These are phyloP conservation scores for Eurytoma californica DNA, from an alignment of 2,888 invertebrate genomes.

Conservation along the genomic window DNA sequence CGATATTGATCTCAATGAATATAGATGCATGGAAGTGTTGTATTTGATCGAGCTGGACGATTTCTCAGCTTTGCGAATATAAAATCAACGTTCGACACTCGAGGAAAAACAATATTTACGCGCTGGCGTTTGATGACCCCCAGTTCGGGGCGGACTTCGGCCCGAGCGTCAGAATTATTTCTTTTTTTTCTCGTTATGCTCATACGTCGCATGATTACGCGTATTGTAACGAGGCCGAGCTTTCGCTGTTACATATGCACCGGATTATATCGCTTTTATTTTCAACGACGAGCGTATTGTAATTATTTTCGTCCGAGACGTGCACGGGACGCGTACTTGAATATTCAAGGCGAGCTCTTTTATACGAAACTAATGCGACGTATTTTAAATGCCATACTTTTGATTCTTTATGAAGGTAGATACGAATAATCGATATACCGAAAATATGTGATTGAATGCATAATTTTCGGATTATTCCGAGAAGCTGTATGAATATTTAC, in stretches of 20 bases:
- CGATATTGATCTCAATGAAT: conserved; percentile 69
- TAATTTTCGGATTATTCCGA: conserved; percentile 23
- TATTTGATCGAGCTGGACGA: background rate
- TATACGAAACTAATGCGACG: conserved; percentile 28
- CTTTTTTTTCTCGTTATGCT: conserved; percentile 50
- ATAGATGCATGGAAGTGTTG: conserved; percentile 60
- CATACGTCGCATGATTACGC: conserved; percentile 66
- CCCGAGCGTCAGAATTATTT: conserved; percentile 45
- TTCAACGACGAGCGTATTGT: conserved; percentile 27
- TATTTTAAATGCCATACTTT: conserved; percentile 35
- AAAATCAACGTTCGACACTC: conserved; percentile 10
- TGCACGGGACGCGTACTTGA: conserved; percentile 10
- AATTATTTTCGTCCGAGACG: conserved; percentile 13
- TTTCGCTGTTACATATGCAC: conserved; percentile 41
- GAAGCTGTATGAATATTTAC: conserved; percentile 17
- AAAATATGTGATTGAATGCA: conserved; percentile 24
- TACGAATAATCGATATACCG: conserved; percentile 41
- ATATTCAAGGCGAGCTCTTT: conserved; percentile 37
- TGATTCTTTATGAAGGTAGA: conserved; percentile 25
- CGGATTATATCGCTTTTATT: conserved; percentile 58
- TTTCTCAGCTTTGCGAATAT: conserved; percentile 28
- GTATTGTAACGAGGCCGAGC: conserved; percentile 58
- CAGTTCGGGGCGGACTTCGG: conserved; percentile 37
- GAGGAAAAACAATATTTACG: conserved; percentile 27
- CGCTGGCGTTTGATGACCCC: conserved; percentile 30